Evolutionary conservation across 2,113 vertebrate genomes (phyloP), one percentile per base, ranked within the genome.

Genomic region (Pionites leucogaster): DNA sequence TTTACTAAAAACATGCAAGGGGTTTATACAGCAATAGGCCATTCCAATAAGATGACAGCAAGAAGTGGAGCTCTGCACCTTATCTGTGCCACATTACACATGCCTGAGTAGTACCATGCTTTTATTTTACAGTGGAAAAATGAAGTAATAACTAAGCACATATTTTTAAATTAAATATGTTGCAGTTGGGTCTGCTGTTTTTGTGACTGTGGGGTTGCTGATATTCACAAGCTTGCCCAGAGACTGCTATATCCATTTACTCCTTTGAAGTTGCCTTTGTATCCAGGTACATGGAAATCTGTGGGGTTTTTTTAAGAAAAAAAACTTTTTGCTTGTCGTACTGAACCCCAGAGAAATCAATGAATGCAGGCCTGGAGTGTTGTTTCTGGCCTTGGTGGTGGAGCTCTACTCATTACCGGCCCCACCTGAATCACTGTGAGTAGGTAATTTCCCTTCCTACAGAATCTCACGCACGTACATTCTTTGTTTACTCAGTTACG

Each of bases 401-500:
- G 59, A 83, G n/a, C 64, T 70, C 37, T 22, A 3, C 42, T 83
- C 25, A 8, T 72, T 86, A 84, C 13, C 37, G 47, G 29, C 37
- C 35, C 89, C 52, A 50, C 52, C 50, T 85, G 63, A 91, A 52
- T 90, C 7, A 19, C 42, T 62, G 63, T 49, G 67, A 94, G 23
- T 49, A 52, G 47, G 25, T 86, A 0, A 12, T 70, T 93, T 79
- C 71, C 65, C n/a, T 82, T 82, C 69, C 47, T 78, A 17, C 53
- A 49, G 62, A 77, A 76, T 88, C 57, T 91, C 90, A 94, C 53
- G n/a, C 42, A 3, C 91, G 42, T 47, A 52, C 4, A 3, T 62
- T 93, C 37, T 74, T 92, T 74, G 77, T 74, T 97, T 91, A 82
- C 70, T 95, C 78, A 95, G 91, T 91, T 91, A 82, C 85, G 59